Evolutionary conservation across 2,888 invertebrate species (phyloP).

Genomic region (Panopea generosa): DNA sequence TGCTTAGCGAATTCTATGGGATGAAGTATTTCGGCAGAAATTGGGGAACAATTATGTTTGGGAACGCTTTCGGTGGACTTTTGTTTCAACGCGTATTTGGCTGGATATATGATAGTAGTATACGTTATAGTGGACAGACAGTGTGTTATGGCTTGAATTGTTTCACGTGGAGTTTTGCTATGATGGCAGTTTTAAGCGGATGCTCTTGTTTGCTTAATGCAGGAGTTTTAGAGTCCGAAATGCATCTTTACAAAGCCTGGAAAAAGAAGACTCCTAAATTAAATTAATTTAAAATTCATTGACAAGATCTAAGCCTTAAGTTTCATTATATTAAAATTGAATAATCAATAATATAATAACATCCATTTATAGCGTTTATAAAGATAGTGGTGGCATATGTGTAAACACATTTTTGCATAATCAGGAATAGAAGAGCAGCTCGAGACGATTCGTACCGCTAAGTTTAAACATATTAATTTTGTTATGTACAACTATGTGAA

Average conservation of each 20-base stretch:
- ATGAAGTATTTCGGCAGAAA: constrained; percentile 75
- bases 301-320: too few relatives aligned
- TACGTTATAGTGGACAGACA: constrained; percentile 59
- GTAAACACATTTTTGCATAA: too few relatives aligned
- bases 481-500: too few relatives aligned
- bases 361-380: too few relatives aligned
- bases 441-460: too few relatives aligned
- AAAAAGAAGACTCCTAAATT: background rate
- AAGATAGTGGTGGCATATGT: too few relatives aligned
- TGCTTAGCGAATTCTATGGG: constrained; percentile 78
- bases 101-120: constrained; percentile 71
- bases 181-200: constrained; percentile 69
- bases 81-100: constrained; percentile 71
- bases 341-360: too few relatives aligned
- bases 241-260: constrained; percentile 27
- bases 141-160: constrained; percentile 75
- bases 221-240: constrained; percentile 66
- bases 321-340: too few relatives aligned
- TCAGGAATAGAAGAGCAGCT: too few relatives aligned
- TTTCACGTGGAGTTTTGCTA: constrained; percentile 75
- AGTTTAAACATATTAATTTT: too few relatives aligned
- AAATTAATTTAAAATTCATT: too few relatives aligned
- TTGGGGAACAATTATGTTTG: constrained; percentile 78
- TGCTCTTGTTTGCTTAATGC: constrained; percentile 71
- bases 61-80: constrained; percentile 72